Evolutionary conservation across 2,113 vertebrate species (phyloP).

Genomic region (Ondatra zibethicus): DNA sequence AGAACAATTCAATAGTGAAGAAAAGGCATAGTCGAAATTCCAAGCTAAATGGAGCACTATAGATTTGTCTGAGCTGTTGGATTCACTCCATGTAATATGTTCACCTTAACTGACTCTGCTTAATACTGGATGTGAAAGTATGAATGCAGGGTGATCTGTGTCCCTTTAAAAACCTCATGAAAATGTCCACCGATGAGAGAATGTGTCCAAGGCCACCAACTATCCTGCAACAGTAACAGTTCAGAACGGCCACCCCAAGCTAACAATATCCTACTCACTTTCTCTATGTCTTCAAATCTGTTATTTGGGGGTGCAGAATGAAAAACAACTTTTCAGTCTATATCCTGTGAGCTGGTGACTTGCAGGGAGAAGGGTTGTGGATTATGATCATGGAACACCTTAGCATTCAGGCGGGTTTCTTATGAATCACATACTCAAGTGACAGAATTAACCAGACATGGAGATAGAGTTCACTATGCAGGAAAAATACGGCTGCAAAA

Average conservation of each 20-base stretch:
- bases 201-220: neutral
- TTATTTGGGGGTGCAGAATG: neutral
- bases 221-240: neutral
- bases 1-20: neutral
- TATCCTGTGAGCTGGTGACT: neutral
- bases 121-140: neutral
- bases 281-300: neutral
- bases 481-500: conserved; percentile 59
- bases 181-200: neutral
- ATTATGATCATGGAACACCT: neutral
- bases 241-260: neutral
- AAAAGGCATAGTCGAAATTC: neutral
- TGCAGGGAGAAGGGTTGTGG: neutral
- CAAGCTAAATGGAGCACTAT: neutral
- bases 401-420: conserved; percentile 42
- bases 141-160: neutral
- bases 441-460: conserved; percentile 64
- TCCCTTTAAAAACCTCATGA: neutral
- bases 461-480: conserved; percentile 56
- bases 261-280: neutral
- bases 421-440: conserved; percentile 56
- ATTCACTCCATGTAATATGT: neutral
- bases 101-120: neutral
- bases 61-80: neutral
- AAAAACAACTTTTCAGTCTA: neutral